A percentile compares a stretch with the other conserved stretches of the same genome.
Evolutionary conservation across 1,140 invertebrate genomes (phyloP).

Genomic region (Atta colombica): DNA sequence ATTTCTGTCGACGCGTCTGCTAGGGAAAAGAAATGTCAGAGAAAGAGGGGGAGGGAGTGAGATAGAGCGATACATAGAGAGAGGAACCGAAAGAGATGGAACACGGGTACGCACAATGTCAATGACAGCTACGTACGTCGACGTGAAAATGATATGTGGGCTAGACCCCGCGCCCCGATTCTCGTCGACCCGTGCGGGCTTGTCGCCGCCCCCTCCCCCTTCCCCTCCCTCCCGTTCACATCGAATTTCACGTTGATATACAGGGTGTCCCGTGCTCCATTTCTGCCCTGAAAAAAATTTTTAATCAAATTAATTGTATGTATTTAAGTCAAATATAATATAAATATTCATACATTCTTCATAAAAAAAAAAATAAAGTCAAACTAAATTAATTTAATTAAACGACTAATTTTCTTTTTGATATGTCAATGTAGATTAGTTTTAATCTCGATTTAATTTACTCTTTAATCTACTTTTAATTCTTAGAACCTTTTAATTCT

Average conservation of each 20-base stretch:
- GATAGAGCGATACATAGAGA: background rate
- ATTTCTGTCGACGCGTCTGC: background rate
- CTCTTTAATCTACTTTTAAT: no score
- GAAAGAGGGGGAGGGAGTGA: background rate
- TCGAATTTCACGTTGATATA: slow-evolving; percentile 27
- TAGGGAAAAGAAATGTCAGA: background rate
- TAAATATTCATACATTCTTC: no score
- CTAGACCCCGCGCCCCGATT: background rate
- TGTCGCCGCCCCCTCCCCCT: no score
- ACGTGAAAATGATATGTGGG: slow-evolving; percentile 54
- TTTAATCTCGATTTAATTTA: no score
- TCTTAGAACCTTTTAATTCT: no score
- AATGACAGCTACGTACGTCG: slow-evolving; percentile 82
- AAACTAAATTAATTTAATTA: no score
- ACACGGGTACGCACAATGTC: slow-evolving; percentile 78
- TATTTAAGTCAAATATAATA: no score
- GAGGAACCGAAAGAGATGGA: background rate
- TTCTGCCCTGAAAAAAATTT: no score
- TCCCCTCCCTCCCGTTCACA: background rate
- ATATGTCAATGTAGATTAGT: no score
- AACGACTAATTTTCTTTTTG: no score
- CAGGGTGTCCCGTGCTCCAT: slow-evolving; percentile 5
- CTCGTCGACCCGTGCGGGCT: background rate
- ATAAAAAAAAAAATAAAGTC: no score
- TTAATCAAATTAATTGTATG: no score